A percentile compares a stretch with the other conserved stretches of the same genome.
Conservation (phyloP, 2,888 invertebrate species). For the Leptopilina drosophilae region DNA sequence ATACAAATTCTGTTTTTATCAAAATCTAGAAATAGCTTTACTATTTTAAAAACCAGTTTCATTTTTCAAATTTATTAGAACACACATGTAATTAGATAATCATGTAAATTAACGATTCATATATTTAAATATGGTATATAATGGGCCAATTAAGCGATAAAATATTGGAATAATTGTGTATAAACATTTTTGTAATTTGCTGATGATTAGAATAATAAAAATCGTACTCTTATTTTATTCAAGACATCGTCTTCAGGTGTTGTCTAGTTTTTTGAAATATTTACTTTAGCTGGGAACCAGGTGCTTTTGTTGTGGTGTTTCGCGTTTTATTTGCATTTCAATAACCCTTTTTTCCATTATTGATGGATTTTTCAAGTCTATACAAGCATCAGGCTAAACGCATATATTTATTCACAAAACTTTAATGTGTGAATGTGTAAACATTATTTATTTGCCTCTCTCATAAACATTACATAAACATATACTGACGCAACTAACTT, state of each 20-base stretch:
- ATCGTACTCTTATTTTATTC: conserved; percentile 14
- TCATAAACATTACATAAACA: conserved; percentile 37
- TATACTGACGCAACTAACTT: conserved; percentile 38
- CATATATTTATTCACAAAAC: conserved; percentile 1
- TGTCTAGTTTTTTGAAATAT: conserved; percentile 14
- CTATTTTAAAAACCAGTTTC: too few species aligned
- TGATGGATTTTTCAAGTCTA: conserved; percentile 25
- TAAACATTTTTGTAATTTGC: neutral
- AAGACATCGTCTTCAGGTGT: conserved; percentile 34
- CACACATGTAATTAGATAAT: too few species aligned
- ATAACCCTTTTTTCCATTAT: conserved; percentile 4
- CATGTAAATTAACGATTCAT: neutral
- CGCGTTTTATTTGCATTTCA: conserved; percentile 39
- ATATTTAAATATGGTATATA: neutral
- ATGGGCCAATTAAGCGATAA: conserved; percentile 13
- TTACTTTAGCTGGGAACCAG: conserved; percentile 18
- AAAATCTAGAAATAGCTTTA: too few species aligned
- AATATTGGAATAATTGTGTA: neutral
- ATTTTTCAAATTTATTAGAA: neutral
- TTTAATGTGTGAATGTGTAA: conserved; percentile 20
- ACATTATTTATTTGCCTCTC: conserved; percentile 29
- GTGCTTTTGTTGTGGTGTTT: conserved; percentile 22
- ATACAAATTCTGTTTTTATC: neutral
- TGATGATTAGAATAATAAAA: conserved; percentile 22
- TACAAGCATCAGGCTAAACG: conserved; percentile 16